Evolutionary conservation across 2,797 vertebrate species (phyloP), one percentile per base, ranked within the genome.

Genomic region (Chanos chanos): DNA sequence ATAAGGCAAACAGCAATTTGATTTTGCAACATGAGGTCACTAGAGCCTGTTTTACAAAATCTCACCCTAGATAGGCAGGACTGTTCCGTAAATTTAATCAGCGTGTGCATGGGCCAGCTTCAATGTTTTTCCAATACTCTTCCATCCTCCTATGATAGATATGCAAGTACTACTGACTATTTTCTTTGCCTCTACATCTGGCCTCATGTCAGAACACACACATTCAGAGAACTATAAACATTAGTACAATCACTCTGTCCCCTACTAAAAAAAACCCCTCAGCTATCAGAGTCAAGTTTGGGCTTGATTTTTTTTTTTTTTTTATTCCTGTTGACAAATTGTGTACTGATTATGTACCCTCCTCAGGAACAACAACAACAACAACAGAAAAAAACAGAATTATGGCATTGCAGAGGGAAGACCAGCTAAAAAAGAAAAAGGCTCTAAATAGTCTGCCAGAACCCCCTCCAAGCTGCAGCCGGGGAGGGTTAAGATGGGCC

Each of bases 401-500:
- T 16, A 21, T 31, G 48, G 37, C 16, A 36, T 52, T 45, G 34
- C 7, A 18, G 60, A 15, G 15, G 33, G 44, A 10, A 34, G 61
- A 66, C 13, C 37, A 15, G 36, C 22, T n/a, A 24, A 53, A 28
- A 62, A 57, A 66, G 41, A 62, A 30, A 16, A 65, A 53, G 61
- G 53, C 61, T 64, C 65, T 64, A 83, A 79, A 81, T 73, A 73
- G 76, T 74, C 57, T 37, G 66, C 37, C 68, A 66, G 68, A 82
- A 70, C 64, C n/a, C 70, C 72, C 61, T 64, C 15, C 33, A 51
- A 70, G 64, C 58, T 39, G 56, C 53, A 72, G 68, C 53, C 60
- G 78, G 77, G 68, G 69, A 55, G 63, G 74, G 64, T 68, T 78
- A 73, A 78, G 72, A 80, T 47, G 8, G 27, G 43, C 74, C 50